These are phyloP conservation scores for Noctua comes DNA, from an alignment of 2,888 invertebrate genomes.

Conservation along the genomic window DNA sequence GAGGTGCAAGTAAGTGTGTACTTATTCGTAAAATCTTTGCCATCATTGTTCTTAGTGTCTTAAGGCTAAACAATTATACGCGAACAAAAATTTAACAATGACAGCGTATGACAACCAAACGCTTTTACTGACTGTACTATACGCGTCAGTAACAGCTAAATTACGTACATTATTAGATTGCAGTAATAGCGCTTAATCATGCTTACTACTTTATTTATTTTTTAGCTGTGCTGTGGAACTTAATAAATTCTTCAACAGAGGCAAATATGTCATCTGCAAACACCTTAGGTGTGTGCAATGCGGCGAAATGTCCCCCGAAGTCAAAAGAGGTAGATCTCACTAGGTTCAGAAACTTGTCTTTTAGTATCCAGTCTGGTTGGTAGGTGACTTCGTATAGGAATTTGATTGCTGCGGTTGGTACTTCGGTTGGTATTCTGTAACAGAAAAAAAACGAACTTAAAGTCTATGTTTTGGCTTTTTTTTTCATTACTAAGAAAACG, in stretches of 20 bases:
- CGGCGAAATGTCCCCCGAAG: slow-evolving; percentile 96
- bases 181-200: neutral
- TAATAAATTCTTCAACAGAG: slow-evolving; percentile 75
- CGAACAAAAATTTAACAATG: neutral
- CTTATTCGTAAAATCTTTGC: neutral
- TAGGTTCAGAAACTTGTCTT: slow-evolving; percentile 92
- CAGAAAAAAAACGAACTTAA: slow-evolving; percentile 1
- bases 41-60: neutral
- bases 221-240: slow-evolving; percentile 68
- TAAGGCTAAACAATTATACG: neutral
- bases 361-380: slow-evolving; percentile 91
- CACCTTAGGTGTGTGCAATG: slow-evolving; percentile 93
- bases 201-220: slow-evolving; percentile 23
- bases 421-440: slow-evolving; percentile 92
- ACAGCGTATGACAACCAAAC: neutral
- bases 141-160: neutral
- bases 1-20: neutral
- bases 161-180: slow-evolving; percentile 14
- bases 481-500: neutral
- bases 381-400: slow-evolving; percentile 93
- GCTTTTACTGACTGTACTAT: slow-evolving; percentile 13
- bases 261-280: slow-evolving; percentile 91
- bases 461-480: neutral
- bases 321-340: slow-evolving; percentile 92
- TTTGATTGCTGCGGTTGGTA: slow-evolving; percentile 94